Conservation (phyloP, 2,888 invertebrate genomes). For the Leucoptera coffeella region DNA sequence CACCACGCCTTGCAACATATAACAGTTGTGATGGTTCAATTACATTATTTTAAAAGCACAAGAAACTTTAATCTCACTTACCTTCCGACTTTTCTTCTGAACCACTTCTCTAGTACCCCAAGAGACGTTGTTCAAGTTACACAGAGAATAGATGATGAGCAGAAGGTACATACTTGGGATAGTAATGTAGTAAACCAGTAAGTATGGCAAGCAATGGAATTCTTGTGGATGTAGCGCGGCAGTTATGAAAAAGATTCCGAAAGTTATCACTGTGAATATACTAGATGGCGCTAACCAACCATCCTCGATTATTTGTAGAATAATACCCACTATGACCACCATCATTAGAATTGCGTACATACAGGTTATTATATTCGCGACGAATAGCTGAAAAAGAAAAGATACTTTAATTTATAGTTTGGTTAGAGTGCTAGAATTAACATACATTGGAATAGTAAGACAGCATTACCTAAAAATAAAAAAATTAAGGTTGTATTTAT, state of each 20-base stretch:
- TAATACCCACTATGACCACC: slow-evolving; percentile 75
- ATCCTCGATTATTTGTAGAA: slow-evolving; percentile 71
- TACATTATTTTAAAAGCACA: too few relatives aligned
- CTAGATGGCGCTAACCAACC: slow-evolving; percentile 78
- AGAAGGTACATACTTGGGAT: slow-evolving; percentile 94
- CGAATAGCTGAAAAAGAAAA: slow-evolving; percentile 44
- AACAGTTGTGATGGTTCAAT: too few relatives aligned
- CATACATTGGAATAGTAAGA: too few relatives aligned
- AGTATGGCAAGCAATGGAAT: slow-evolving; percentile 65
- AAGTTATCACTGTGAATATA: slow-evolving; percentile 73
- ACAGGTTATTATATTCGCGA: slow-evolving; percentile 71
- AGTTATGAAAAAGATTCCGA: slow-evolving; percentile 58
- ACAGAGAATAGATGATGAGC: slow-evolving; percentile 84
- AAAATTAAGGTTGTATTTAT: too few relatives aligned
- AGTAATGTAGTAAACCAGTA: slow-evolving; percentile 74
- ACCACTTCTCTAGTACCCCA: slow-evolving; percentile 90
- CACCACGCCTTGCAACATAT: too few relatives aligned
- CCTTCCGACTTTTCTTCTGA: slow-evolving; percentile 33
- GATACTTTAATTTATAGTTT: too few relatives aligned
- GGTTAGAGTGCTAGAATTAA: too few relatives aligned
- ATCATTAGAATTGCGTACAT: slow-evolving; percentile 82
- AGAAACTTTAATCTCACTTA: too few relatives aligned
- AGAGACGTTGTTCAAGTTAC: slow-evolving; percentile 87
- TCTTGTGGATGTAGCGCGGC: slow-evolving; percentile 75
- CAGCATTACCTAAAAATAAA: too few relatives aligned